A percentile compares a stretch with the other conserved stretches of the same genome.
phyloP scores from a whole-genome alignment of 2,888 invertebrate genomes.

The Macrophya annulata region DNA sequence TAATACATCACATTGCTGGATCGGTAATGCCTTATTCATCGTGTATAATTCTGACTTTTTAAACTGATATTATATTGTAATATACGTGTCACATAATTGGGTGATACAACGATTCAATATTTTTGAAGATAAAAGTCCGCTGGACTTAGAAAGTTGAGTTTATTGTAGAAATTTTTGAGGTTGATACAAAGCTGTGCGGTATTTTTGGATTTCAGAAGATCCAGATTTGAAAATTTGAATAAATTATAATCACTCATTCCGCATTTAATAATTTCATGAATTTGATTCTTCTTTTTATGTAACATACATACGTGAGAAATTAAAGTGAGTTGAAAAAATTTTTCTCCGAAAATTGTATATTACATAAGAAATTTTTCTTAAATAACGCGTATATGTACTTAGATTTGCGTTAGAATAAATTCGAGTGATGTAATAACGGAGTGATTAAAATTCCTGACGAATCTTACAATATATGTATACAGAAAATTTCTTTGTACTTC shows the following conservation, averaged over 20 bases:
- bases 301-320: not conserved
- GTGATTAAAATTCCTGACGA: not conserved
- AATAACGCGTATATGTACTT: not conserved
- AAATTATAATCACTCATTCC: not conserved
- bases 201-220: not conserved
- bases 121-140: not conserved
- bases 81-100: not conserved
- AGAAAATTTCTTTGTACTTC: not conserved
- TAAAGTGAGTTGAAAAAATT: not conserved
- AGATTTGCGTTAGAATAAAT: not conserved
- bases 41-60: not conserved
- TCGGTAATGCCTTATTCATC: not conserved
- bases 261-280: not conserved
- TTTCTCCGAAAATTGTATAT: constrained; percentile 18
- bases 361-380: not conserved
- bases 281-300: not conserved
- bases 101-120: not conserved
- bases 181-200: not conserved
- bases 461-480: not conserved
- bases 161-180: not conserved
- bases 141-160: not conserved
- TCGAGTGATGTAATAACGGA: not conserved
- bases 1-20: not conserved
- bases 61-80: not conserved
- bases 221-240: not conserved